Percentiles rank a stretch among this genome's conserved stretches.
These are phyloP conservation scores for Drosophila bocki DNA, from an alignment of 1,140 invertebrate genomes.

Conservation along the genomic window DNA sequence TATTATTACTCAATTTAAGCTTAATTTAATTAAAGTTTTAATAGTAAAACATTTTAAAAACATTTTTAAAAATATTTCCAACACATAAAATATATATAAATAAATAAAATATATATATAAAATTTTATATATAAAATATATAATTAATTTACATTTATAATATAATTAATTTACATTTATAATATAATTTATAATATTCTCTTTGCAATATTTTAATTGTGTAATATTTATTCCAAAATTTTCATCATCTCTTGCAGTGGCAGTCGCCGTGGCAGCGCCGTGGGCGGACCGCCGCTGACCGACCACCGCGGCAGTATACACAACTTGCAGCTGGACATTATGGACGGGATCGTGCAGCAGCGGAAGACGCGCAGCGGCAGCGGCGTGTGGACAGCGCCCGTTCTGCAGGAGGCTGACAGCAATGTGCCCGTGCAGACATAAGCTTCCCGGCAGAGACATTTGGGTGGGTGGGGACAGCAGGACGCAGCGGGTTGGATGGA, in stretches of 20 bases:
- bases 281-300: constrained; percentile 88
- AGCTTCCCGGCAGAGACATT: constrained; percentile 27
- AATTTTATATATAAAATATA: too few species aligned
- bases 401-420: constrained; percentile 77
- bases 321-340: constrained; percentile 93
- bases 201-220: neutral
- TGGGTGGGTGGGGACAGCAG: neutral
- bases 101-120: too few species aligned
- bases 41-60: too few species aligned
- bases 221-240: neutral
- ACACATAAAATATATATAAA: too few species aligned
- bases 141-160: too few species aligned
- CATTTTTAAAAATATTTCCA: too few species aligned
- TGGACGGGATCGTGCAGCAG: constrained; percentile 93
- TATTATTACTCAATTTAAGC: too few species aligned
- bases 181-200: too few species aligned
- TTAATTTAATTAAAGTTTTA: too few species aligned
- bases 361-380: constrained; percentile 87
- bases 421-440: constrained; percentile 84
- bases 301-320: constrained; percentile 90
- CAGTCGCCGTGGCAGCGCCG: constrained; percentile 76
- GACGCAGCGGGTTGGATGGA: neutral
- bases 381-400: constrained; percentile 78
- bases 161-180: too few species aligned
- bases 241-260: constrained; percentile 51